Evolutionary conservation across 2,113 vertebrate species (phyloP).

Genomic region (Seriola aureovittata): DNA sequence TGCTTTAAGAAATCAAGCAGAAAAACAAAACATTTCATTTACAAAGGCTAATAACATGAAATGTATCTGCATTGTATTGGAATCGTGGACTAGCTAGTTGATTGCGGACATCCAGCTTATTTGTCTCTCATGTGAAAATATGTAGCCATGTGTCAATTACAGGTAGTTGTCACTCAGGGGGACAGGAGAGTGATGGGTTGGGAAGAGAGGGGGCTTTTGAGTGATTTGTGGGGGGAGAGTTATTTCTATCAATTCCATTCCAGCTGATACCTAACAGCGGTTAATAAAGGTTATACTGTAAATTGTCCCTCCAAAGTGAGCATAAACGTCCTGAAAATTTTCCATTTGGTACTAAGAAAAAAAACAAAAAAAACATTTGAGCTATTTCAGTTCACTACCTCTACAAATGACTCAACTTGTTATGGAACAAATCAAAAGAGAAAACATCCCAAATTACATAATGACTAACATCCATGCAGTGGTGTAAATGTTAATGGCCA

Average conservation of each 20-base stretch:
- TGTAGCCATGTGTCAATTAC: constrained; percentile 35
- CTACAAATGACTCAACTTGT: background rate
- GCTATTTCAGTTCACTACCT: background rate
- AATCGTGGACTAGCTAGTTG: background rate
- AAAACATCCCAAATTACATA: constrained; percentile 38
- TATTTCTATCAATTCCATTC: constrained; percentile 25
- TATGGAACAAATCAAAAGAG: constrained; percentile 30
- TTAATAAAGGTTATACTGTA: constrained; percentile 9
- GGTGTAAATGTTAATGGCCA: constrained; percentile 27
- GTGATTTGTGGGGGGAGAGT: background rate
- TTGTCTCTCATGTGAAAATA: constrained; percentile 36
- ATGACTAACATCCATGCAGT: constrained; percentile 17
- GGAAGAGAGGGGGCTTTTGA: background rate
- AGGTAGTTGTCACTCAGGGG: constrained; percentile 24
- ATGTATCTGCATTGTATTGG: background rate
- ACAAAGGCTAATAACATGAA: background rate
- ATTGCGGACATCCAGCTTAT: constrained; percentile 9
- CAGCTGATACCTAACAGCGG: background rate
- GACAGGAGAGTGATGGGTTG: constrained; percentile 8
- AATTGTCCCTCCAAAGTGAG: background rate
- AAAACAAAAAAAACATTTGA: background rate
- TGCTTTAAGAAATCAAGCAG: background rate
- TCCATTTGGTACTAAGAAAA: background rate
- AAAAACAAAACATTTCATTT: background rate
- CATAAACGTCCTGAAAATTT: background rate